phyloP scores from a whole-genome alignment of 2,797 vertebrate species.

The Oreortyx pictus region DNA sequence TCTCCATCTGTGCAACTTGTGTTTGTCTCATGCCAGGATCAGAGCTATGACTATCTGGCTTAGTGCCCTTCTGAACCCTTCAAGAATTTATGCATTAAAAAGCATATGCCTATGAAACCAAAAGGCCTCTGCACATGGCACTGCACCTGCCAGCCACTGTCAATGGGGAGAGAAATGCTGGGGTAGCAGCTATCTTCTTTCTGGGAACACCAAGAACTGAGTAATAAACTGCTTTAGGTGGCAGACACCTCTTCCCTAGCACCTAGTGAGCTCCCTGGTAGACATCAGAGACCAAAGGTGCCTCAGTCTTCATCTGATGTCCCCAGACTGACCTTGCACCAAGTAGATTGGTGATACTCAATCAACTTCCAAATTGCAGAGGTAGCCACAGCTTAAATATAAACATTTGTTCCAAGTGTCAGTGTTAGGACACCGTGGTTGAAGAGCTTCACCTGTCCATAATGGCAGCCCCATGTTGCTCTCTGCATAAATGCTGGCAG shows the following conservation, averaged over 20 bases:
- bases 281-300: neutral
- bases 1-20: neutral
- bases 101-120: neutral
- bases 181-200: neutral
- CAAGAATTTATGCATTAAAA: neutral
- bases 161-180: fast-evolving
- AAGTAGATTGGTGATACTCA: neutral
- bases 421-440: neutral
- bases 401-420: neutral
- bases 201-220: neutral
- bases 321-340: neutral
- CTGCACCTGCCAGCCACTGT: neutral
- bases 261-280: neutral
- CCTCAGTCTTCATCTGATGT: neutral
- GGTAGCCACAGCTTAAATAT: neutral
- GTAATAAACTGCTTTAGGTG: fast-evolving
- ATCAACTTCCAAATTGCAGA: neutral
- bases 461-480: neutral
- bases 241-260: neutral
- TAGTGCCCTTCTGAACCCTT: neutral
- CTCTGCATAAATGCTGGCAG: neutral
- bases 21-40: neutral
- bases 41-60: neutral
- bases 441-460: neutral
- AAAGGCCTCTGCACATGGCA: neutral